Conservation (phyloP, 1,140 invertebrate species). For the Hypothenemus hampei region DNA sequence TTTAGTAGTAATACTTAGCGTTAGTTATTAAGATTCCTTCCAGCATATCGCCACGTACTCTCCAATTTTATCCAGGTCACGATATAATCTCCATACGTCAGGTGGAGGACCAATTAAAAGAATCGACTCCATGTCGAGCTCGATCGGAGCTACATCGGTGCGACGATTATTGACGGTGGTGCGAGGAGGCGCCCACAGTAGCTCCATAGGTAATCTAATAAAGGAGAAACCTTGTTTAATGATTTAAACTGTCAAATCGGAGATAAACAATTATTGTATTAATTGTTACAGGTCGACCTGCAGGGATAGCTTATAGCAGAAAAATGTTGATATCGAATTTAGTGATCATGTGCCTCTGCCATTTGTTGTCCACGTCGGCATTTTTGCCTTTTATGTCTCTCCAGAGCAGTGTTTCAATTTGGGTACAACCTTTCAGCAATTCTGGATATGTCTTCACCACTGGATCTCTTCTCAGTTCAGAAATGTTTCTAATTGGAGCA, state of each 20-base stretch:
- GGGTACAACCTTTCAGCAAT: constrained; percentile 40
- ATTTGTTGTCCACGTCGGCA: constrained; percentile 57
- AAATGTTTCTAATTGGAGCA: constrained; percentile 52
- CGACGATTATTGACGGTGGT: constrained; percentile 60
- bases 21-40: constrained; percentile 10
- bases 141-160: constrained; percentile 63
- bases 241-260: not conserved
- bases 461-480: constrained; percentile 47
- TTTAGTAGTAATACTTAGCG: not conserved
- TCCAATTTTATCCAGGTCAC: constrained; percentile 53
- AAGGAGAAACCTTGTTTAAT: too few relatives aligned
- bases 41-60: constrained; percentile 59
- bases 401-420: constrained; percentile 51
- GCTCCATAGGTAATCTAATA: constrained; percentile 16
- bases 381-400: constrained; percentile 58
- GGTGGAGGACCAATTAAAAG: constrained; percentile 43
- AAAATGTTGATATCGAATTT: constrained; percentile 50
- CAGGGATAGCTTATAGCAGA: constrained; percentile 46
- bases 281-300: constrained; percentile 47
- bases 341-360: constrained; percentile 52
- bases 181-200: constrained; percentile 29
- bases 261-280: not conserved
- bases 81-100: constrained; percentile 47
- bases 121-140: constrained; percentile 60
- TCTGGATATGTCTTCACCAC: constrained; percentile 12